phyloP scores from a whole-genome alignment of 2,797 vertebrate genomes.

The Oophaga sylvatica region DNA sequence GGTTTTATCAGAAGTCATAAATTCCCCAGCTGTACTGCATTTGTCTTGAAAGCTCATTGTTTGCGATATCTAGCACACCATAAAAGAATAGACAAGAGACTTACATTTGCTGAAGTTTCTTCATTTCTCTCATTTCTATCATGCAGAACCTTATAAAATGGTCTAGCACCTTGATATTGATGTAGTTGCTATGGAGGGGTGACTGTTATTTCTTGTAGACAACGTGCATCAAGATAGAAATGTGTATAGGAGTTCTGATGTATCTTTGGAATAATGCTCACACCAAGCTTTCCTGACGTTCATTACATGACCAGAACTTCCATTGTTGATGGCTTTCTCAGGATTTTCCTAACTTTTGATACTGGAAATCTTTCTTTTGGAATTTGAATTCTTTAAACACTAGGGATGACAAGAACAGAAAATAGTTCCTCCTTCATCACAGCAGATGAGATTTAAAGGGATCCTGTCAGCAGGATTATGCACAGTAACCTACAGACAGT shows the following conservation, averaged over 20 bases:
- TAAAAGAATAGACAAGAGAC: slow-evolving; percentile 64
- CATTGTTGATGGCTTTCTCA: neutral
- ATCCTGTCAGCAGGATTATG: no score
- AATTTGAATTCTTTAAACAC: neutral
- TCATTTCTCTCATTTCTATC: slow-evolving; percentile 65
- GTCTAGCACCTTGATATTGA: slow-evolving; percentile 58
- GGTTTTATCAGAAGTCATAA: slow-evolving; percentile 69
- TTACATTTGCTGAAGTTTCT: slow-evolving; percentile 52
- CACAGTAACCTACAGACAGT: no score
- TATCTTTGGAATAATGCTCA: neutral
- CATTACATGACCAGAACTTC: neutral
- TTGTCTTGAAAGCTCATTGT: slow-evolving; percentile 69
- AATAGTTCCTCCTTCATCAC: no score
- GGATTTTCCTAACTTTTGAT: neutral
- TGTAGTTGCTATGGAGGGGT: slow-evolving; percentile 35
- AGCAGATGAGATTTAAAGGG: no score
- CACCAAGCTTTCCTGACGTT: neutral
- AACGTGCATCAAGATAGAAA: slow-evolving; percentile 8
- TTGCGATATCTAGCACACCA: slow-evolving; percentile 70
- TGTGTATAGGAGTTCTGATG: neutral
- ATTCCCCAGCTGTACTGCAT: slow-evolving; percentile 65
- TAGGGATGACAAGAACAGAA: neutral
- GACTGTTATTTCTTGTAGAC: slow-evolving; percentile 24
- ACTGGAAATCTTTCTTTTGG: slow-evolving; percentile 7
- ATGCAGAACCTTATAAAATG: slow-evolving; percentile 68